Evolutionary conservation across 1,140 invertebrate species (phyloP).

Genomic region (Phymorhynchus buccinoides): DNA sequence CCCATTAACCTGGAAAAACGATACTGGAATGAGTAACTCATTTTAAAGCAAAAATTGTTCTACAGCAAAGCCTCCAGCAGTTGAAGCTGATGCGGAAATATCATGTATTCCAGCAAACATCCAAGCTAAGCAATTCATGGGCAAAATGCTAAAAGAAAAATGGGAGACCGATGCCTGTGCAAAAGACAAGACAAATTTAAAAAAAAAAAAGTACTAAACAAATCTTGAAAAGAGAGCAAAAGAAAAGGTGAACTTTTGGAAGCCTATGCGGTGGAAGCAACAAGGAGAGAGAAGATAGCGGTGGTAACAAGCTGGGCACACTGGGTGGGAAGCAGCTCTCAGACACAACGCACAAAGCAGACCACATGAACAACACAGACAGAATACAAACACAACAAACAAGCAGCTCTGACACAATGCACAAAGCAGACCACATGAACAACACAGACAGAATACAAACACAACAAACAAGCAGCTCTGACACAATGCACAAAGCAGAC

Average conservation of each 20-base stretch:
- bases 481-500: no score
- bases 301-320: slow-evolving; percentile 3
- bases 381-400: neutral
- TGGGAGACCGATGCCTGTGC: no score
- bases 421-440: neutral
- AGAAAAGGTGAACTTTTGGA: neutral
- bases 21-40: neutral
- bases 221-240: no score
- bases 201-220: no score
- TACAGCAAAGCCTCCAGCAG: neutral
- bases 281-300: neutral
- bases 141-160: no score
- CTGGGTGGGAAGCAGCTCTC: slow-evolving; percentile 40
- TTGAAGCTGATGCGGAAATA: no score
- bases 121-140: no score
- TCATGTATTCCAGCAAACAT: no score
- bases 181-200: no score
- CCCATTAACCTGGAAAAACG: neutral
- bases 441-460: neutral
- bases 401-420: no score
- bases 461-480: neutral
- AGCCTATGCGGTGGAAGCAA: no score
- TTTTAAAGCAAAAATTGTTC: neutral
- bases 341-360: neutral
- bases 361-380: neutral